Conservation (phyloP, 23 tunicate species). For the Phallusia fumigata region DNA sequence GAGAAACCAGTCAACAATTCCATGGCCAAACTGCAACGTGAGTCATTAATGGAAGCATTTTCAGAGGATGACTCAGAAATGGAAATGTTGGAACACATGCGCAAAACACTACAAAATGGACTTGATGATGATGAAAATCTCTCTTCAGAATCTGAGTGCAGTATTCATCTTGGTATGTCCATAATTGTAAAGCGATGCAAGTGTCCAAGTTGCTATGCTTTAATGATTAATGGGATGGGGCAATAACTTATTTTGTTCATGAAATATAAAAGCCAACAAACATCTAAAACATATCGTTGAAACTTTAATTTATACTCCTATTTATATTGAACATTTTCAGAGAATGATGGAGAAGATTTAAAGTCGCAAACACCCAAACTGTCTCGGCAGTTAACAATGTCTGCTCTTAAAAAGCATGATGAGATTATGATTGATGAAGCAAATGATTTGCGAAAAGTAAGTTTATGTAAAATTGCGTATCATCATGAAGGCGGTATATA, state of each 20-base stretch:
- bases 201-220: too few relatives aligned
- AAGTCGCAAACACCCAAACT: neutral
- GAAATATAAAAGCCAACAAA: neutral
- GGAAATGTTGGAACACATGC: constrained; percentile 54
- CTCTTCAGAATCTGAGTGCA: constrained; percentile 44
- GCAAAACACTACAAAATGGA: constrained; percentile 18
- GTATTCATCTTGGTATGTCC: constrained; percentile 37
- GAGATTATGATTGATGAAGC: neutral
- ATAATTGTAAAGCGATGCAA: neutral
- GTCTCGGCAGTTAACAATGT: constrained; percentile 33
- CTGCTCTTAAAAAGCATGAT: constrained; percentile 44
- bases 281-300: neutral
- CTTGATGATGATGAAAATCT: constrained; percentile 23
- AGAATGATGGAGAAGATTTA: neutral
- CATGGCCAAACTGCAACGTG: neutral
- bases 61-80: constrained; percentile 44
- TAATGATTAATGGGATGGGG: too few relatives aligned
- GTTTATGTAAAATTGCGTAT: too few relatives aligned
- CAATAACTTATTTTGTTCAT: too few relatives aligned
- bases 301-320: neutral
- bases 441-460: neutral
- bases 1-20: neutral
- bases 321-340: neutral
- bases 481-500: too few relatives aligned
- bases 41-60: neutral